Conservation (phyloP, 2,113 vertebrate genomes). For the Datnioides undecimradiatus region DNA sequence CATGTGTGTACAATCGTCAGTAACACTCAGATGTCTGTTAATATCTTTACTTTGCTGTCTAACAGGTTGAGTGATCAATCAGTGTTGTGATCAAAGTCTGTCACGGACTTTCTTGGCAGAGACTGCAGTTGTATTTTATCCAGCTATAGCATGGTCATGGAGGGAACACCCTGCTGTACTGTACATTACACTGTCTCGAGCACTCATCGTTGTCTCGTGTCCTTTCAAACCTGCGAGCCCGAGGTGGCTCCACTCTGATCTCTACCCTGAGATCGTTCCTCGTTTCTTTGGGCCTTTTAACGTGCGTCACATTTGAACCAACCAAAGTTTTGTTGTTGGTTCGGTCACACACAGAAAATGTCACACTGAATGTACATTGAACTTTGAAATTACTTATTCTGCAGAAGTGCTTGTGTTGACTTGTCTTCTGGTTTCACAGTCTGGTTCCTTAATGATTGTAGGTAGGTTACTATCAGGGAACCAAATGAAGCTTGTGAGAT, state of each 20-base stretch:
- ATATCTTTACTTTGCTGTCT: neutral
- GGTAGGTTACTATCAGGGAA: slow-evolving; percentile 51
- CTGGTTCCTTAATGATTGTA: slow-evolving; percentile 72
- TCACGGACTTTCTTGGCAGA: neutral
- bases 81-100: neutral
- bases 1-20: slow-evolving; percentile 1
- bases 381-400: slow-evolving; percentile 49
- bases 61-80: slow-evolving; percentile 6
- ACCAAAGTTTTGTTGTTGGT: slow-evolving; percentile 70
- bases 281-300: slow-evolving; percentile 42
- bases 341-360: slow-evolving; percentile 39
- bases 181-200: slow-evolving; percentile 31
- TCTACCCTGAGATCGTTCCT: slow-evolving; percentile 13
- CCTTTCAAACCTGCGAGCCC: neutral
- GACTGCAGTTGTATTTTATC: slow-evolving; percentile 19
- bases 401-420: slow-evolving; percentile 51
- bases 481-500: slow-evolving; percentile 12
- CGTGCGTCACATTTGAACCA: slow-evolving; percentile 59
- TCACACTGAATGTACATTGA: slow-evolving; percentile 78
- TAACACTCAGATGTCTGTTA: neutral
- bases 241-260: slow-evolving; percentile 25
- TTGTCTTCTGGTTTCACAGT: slow-evolving; percentile 41
- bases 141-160: slow-evolving; percentile 18
- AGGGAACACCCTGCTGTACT: slow-evolving; percentile 4
- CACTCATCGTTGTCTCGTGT: slow-evolving; percentile 33